Base-by-base conservation (phyloP, 1,140 invertebrate species). In the Penaeus vannamei region DNA sequence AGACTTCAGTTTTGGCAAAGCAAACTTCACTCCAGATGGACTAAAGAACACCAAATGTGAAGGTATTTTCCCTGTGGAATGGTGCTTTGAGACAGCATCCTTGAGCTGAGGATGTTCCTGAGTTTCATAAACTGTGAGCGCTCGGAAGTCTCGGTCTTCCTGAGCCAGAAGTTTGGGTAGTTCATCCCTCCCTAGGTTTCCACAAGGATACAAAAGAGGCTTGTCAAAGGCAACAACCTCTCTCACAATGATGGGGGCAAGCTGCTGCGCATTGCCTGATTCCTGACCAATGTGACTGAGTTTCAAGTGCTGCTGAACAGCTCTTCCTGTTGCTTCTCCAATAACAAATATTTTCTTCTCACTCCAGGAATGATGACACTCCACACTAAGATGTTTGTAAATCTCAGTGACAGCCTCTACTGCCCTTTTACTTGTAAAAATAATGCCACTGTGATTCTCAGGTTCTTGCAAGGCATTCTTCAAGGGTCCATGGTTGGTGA, bases 41-140 rank as follows among this genome's bases (percentile, higher is more conserved):
- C 94, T 94, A 91, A 94, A 94, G 91, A 93, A 94, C 32, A 94
- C 92, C 17, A 94, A 87, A 91, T 89, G 92, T 86, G 93, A 92
- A 36, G 93, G 92, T 23, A 93, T 89, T 26, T 89, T 60, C 84
- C 86, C 79, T 64, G 90, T 89, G 91, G 92, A 89, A 91, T 92
- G 92, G 8, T 91, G 85, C 66, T 91, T 72, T 32, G 46, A 26
- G 29, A 94, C 91, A 19, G 93, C 92, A 59, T 91, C 60, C 84
- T 92, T 87, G 26, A 94, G 91, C 69, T 92, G 88, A 20, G 91
- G 90, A 92, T 93, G 93, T 46, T 91, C 53, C 7, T 92, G 83
- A 19, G 93, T 93, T 79, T 93, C 91, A 91, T 94, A 94, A 0
- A 93, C 92, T 59, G 92, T 92, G 76, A 93, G 88, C 29, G 92